phyloP scores from a whole-genome alignment of 1,140 invertebrate species.

The Holcopasites calliopsidis region DNA sequence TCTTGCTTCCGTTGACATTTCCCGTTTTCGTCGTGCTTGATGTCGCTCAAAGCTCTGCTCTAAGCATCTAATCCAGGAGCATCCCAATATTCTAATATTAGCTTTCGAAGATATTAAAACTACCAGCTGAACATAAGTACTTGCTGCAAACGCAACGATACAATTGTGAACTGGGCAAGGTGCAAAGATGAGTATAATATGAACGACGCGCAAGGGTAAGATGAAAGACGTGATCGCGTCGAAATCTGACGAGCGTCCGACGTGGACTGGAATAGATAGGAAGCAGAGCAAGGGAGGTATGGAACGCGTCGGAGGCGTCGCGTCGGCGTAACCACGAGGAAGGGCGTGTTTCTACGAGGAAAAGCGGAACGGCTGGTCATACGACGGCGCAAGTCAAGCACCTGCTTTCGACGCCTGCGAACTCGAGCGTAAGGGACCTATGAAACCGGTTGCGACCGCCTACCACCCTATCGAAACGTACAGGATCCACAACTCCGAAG shows the following conservation, averaged over 20 bases:
- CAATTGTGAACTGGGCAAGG: too few species aligned
- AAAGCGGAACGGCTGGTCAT: slow-evolving; percentile 54
- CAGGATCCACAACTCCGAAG: slow-evolving; percentile 44
- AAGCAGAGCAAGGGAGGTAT: background rate
- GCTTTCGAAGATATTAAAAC: too few species aligned
- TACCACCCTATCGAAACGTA: slow-evolving; percentile 70
- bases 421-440: slow-evolving; percentile 56
- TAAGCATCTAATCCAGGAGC: too few species aligned
- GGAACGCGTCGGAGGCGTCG: slow-evolving; percentile 42
- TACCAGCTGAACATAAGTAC: too few species aligned
- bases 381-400: slow-evolving; percentile 59
- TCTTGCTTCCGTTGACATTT: too few species aligned
- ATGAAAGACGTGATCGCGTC: background rate
- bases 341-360: slow-evolving; percentile 59
- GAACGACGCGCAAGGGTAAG: too few species aligned
- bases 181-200: too few species aligned
- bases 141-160: too few species aligned
- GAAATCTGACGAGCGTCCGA: slow-evolving; percentile 33
- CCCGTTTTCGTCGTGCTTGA: background rate
- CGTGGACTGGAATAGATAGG: background rate
- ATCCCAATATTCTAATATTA: too few species aligned
- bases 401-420: slow-evolving; percentile 68
- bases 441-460: slow-evolving; percentile 68
- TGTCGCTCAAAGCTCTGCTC: background rate
- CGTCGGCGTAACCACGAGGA: slow-evolving; percentile 25